Conservation (phyloP, 2,797 vertebrate genomes). For the Brachymystax lenok region DNA sequence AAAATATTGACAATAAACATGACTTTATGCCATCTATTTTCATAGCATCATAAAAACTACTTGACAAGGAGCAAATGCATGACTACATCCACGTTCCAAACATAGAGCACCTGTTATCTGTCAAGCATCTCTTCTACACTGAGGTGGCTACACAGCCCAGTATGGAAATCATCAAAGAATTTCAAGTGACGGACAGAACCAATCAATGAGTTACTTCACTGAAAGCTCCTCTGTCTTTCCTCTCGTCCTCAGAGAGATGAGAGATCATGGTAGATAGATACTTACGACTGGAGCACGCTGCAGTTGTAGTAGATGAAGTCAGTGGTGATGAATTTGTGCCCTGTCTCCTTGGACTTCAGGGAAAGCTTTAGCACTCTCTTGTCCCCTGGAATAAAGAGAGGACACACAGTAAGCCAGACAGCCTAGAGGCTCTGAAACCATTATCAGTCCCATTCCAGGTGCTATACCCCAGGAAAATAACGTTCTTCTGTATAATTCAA, state of each 20-base stretch:
- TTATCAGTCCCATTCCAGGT: conserved; percentile 26
- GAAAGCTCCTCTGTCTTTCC: background rate
- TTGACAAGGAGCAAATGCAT: background rate
- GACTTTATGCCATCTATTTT: background rate
- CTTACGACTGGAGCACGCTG: conserved; percentile 87
- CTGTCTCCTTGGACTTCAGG: conserved; percentile 84
- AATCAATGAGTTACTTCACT: conserved; percentile 1
- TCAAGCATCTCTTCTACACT: background rate
- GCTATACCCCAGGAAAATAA: conserved; percentile 5
- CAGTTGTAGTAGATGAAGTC: conserved; percentile 89
- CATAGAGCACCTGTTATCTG: background rate
- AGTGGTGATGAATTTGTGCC: conserved; percentile 80
- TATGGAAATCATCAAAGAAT: background rate
- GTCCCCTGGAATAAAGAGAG: conserved; percentile 68
- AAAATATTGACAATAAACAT: background rate
- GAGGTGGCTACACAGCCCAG: background rate
- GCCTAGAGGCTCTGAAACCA: background rate
- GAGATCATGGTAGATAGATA: conserved; percentile 20
- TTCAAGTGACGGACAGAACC: background rate
- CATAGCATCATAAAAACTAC: background rate
- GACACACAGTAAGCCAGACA: background rate
- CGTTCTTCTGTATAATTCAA: conserved; percentile 6
- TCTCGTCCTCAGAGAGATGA: background rate
- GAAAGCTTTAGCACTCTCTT: conserved; percentile 79
- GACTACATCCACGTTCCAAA: background rate